phyloP scores from a whole-genome alignment of 2,888 invertebrate species.

The Syrista parreyssii region DNA sequence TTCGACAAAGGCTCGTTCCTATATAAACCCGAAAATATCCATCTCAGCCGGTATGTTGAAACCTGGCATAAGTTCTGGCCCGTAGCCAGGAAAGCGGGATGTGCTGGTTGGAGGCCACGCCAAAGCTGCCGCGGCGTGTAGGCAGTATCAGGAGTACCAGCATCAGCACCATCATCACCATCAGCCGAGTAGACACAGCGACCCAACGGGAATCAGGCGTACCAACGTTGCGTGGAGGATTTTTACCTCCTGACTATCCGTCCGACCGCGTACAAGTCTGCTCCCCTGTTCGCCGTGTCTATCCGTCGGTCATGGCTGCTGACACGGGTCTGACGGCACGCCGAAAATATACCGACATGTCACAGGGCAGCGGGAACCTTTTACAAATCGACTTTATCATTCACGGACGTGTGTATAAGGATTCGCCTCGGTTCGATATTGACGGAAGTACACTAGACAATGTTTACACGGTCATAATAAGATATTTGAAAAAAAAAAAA shows the following conservation, averaged over 20 bases:
- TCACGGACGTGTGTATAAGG: background rate
- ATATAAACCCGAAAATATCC: slow-evolving; percentile 62
- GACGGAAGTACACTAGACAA: background rate
- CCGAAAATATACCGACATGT: slow-evolving; percentile 16
- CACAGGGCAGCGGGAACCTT: background rate
- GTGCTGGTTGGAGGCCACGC: background rate
- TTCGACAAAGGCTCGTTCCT: slow-evolving; percentile 11
- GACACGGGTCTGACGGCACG: slow-evolving; percentile 18
- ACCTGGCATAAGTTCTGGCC: slow-evolving; percentile 64
- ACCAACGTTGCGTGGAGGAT: background rate
- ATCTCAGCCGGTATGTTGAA: slow-evolving; percentile 61
- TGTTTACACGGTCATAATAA: background rate
- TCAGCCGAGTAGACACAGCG: background rate
- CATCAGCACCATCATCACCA: background rate
- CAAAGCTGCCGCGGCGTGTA: background rate
- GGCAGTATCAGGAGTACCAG: background rate
- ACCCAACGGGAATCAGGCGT: background rate
- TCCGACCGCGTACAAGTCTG: background rate
- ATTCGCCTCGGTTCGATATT: background rate
- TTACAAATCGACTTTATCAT: background rate
- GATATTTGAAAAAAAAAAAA: background rate
- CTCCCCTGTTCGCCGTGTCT: background rate
- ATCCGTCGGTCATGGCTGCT: slow-evolving; percentile 6
- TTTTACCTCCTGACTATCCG: background rate
- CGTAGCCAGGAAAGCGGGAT: slow-evolving; percentile 43